A percentile compares a stretch with the other conserved stretches of the same genome.
Evolutionary conservation across 2,888 invertebrate genomes (phyloP).

Genomic region (Miltochrista miniata): DNA sequence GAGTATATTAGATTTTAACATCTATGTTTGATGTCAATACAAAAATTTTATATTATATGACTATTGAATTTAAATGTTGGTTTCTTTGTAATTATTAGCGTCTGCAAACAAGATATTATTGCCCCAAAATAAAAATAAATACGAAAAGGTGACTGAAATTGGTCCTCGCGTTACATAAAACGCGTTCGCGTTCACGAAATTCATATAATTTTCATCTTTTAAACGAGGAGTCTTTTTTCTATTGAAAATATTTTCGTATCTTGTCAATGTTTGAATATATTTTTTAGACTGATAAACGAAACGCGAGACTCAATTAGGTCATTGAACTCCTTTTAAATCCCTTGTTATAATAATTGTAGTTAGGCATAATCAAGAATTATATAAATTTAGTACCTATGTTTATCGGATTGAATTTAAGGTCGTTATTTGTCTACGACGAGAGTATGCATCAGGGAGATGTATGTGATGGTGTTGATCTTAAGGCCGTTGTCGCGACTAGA

Average conservation of each 20-base stretch:
- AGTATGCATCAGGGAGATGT: constrained; percentile 3
- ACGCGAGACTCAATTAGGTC: no score
- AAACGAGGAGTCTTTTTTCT: no score
- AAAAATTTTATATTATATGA: no score
- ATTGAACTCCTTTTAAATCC: constrained; percentile 12
- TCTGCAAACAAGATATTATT: constrained; percentile 43
- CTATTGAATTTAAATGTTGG: no score
- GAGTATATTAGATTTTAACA: no score
- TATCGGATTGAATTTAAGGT: constrained; percentile 53
- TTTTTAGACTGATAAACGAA: no score
- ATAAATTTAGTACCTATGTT: constrained; percentile 55
- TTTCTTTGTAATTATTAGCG: constrained; percentile 5
- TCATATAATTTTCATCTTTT: no score
- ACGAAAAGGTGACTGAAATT: neutral
- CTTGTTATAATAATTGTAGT: constrained; percentile 35
- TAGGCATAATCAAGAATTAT: constrained; percentile 41
- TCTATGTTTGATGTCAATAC: no score
- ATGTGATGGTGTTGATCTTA: neutral
- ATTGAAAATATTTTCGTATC: no score
- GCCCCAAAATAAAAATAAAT: constrained; percentile 50
- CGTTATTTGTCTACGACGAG: constrained; percentile 25
- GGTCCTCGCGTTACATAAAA: neutral
- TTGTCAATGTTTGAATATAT: no score
- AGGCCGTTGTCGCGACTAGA: no score
- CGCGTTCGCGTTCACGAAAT: no score